phyloP scores from a whole-genome alignment of 2,113 vertebrate genomes.

The Cebidichthys violaceus region DNA sequence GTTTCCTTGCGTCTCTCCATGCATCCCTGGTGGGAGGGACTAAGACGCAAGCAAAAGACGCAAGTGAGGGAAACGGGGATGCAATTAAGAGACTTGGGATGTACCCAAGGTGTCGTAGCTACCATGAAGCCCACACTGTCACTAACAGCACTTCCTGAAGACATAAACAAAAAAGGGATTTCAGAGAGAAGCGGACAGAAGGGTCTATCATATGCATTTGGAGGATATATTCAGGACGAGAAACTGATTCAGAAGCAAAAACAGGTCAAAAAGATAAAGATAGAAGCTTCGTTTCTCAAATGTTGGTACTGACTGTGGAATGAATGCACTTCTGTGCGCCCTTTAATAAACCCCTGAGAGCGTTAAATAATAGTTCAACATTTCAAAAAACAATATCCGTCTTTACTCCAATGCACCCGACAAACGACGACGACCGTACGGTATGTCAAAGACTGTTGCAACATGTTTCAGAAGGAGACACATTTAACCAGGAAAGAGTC shows the following conservation, averaged over 20 bases:
- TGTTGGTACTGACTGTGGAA: neutral
- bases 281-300: neutral
- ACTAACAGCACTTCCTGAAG: no score
- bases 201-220: neutral
- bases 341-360: neutral
- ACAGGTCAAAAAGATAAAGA: neutral
- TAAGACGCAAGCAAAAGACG: no score
- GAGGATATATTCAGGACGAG: neutral
- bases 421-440: neutral
- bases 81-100: no score
- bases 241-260: neutral
- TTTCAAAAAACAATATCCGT: neutral
- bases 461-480: slow-evolving; percentile 8
- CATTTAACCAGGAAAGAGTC: slow-evolving; percentile 2
- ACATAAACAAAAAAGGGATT: no score
- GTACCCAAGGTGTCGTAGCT: no score
- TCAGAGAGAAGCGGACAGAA: neutral
- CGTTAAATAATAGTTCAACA: neutral
- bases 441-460: neutral
- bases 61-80: no score
- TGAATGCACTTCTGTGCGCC: neutral
- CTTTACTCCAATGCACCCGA: neutral
- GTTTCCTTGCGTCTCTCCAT: no score
- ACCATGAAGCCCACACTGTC: no score
- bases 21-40: no score